Conservation (phyloP, 2,113 vertebrate species). For the Ascaphus truei region DNA sequence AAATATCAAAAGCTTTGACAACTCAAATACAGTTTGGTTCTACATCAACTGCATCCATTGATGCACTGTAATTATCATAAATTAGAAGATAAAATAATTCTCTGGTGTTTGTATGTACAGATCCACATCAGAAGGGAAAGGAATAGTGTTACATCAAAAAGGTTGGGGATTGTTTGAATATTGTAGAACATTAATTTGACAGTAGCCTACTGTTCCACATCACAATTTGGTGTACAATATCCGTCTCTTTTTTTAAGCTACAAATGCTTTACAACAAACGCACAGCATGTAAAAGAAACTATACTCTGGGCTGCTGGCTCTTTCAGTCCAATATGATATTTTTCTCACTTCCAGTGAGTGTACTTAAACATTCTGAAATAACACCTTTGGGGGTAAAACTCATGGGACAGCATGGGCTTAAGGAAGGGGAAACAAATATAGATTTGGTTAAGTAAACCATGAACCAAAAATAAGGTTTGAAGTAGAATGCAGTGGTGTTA, state of each 20-base stretch:
- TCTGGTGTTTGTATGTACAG: slow-evolving; percentile 33
- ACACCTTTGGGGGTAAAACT: no score
- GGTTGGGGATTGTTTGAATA: slow-evolving; percentile 11
- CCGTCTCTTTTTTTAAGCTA: background rate
- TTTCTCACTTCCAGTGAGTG: no score
- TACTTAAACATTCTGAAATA: no score
- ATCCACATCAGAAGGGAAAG: background rate
- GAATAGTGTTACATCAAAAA: slow-evolving; percentile 7
- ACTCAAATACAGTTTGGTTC: slow-evolving; percentile 40
- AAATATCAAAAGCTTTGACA: slow-evolving; percentile 45
- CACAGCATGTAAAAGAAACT: no score
- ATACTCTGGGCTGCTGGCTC: background rate
- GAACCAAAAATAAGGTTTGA: no score
- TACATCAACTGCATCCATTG: slow-evolving; percentile 40
- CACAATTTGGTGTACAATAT: background rate
- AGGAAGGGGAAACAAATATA: background rate
- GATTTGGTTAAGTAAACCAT: no score
- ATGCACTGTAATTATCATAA: slow-evolving; percentile 43
- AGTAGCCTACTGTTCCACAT: background rate
- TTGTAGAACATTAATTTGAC: slow-evolving; percentile 17
- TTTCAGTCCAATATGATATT: background rate
- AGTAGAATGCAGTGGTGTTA: no score
- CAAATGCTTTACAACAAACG: background rate
- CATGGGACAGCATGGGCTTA: background rate
- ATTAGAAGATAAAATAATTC: slow-evolving; percentile 49